These are phyloP conservation scores for Parnassius orleans DNA, from an alignment of 2,888 invertebrate species.

Conservation along the genomic window DNA sequence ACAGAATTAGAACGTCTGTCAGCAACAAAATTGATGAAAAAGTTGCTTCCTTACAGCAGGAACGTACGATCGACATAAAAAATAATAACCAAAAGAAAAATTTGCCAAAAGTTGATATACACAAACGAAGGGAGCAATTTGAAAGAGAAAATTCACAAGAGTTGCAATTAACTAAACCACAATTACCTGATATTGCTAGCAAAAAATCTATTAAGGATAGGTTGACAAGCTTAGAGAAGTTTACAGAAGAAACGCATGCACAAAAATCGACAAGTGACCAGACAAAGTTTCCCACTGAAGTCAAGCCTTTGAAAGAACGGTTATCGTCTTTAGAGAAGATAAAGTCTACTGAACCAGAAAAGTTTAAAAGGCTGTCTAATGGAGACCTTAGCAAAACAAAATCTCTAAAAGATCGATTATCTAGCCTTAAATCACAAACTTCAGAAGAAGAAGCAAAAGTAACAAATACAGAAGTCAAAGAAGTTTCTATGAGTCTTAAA, in stretches of 20 bases:
- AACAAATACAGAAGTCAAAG: slow-evolving; percentile 67
- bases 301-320: slow-evolving; percentile 83
- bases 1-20: slow-evolving; percentile 73
- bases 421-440: slow-evolving; percentile 69
- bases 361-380: slow-evolving; percentile 68
- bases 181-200: slow-evolving; percentile 82
- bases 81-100: slow-evolving; percentile 78
- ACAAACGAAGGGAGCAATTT: slow-evolving; percentile 90
- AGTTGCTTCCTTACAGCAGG: slow-evolving; percentile 81
- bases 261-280: slow-evolving; percentile 74
- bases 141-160: slow-evolving; percentile 84
- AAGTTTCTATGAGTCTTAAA: slow-evolving; percentile 77
- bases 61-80: slow-evolving; percentile 66
- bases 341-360: slow-evolving; percentile 70
- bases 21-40: slow-evolving; percentile 84
- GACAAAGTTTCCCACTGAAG: slow-evolving; percentile 79
- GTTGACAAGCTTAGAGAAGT: slow-evolving; percentile 85
- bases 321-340: slow-evolving; percentile 83
- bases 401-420: slow-evolving; percentile 74
- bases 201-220: slow-evolving; percentile 87
- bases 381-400: slow-evolving; percentile 66
- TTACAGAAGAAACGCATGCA: slow-evolving; percentile 77
- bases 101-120: slow-evolving; percentile 90
- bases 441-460: slow-evolving; percentile 67
- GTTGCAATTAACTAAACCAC: slow-evolving; percentile 72